Evolutionary conservation across 2,888 invertebrate genomes (phyloP).

Genomic region (Alloscopus bannaensis): DNA sequence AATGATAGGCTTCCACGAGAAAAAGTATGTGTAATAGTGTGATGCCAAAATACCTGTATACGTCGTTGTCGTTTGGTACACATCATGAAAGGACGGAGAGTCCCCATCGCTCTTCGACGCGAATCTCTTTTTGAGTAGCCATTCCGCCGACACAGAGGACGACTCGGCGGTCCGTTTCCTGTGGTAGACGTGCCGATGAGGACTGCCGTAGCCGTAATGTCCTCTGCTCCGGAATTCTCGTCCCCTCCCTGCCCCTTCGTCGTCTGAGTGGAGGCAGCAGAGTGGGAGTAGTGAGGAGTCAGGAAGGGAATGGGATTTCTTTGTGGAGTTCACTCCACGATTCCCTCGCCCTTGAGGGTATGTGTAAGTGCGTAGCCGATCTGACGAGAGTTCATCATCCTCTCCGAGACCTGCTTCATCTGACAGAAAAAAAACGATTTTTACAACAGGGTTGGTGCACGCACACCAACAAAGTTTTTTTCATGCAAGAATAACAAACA

Average conservation of each 20-base stretch:
- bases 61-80: conserved; percentile 33
- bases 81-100: conserved; percentile 58
- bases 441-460: too few species aligned
- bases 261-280: conserved; percentile 68
- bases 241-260: conserved; percentile 36
- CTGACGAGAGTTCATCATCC: conserved; percentile 55
- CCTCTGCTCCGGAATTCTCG: conserved; percentile 42
- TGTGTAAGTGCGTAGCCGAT: conserved; percentile 54
- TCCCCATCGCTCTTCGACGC: conserved; percentile 70
- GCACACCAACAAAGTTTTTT: too few species aligned
- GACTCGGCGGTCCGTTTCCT: conserved; percentile 53
- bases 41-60: too few species aligned
- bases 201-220: conserved; percentile 47
- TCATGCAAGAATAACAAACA: too few species aligned
- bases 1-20: too few species aligned
- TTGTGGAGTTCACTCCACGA: conserved; percentile 50
- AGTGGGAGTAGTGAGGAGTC: conserved; percentile 70
- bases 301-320: conserved; percentile 71
- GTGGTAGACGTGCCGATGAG: conserved; percentile 47
- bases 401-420: conserved; percentile 50
- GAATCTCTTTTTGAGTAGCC: conserved; percentile 70
- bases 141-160: conserved; percentile 68
- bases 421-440: conserved; percentile 24
- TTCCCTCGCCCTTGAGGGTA: conserved; percentile 56
- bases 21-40: too few species aligned